Evolutionary conservation across 2,888 invertebrate genomes (phyloP), one percentile per base, ranked within the genome.

Genomic region (Pteria penguin): DNA sequence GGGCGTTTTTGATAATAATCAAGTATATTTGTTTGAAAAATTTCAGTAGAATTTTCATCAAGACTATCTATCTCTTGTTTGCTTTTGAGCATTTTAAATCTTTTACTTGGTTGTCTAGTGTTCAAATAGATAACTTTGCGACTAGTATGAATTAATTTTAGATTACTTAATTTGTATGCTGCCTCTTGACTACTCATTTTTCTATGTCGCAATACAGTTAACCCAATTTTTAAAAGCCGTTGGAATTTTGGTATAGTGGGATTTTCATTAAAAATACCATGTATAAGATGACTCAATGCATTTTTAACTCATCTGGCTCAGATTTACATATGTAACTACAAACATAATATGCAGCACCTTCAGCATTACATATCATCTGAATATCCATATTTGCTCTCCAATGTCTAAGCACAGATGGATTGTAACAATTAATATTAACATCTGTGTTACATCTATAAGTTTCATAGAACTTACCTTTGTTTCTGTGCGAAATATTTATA

Each of bases 381-480:
- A 76, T 74, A 31, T 76, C 79, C 76, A 74, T 76, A 66, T 80
- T 80, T 27, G 80, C 80, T 63, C 74, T 58, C 80, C 80, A 80
- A 32, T 78, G 71, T 14, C 76, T 32, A 1, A 77, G 58, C 24
- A 78, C 63, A 27, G n/a, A 32, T 22, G 69, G 62, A 72, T 75
- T 80, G 33, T 72, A 80, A 18, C 27, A 57, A 72, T 80, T 80
- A 5, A 80, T 69, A 31, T 71, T 62, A 0, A 3, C 4, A 62
- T 52, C 55, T 24, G 18, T 1, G 29, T 24, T 1, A 14, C 14
- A 4, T 1, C 80, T 18, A 29, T 54, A 54, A 45, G 74, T 76
- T 27, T 61, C 55, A 68, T 81, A 81, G 69, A 76, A 76, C 22
- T 65, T 71, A 1, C 58, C 57, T 58, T 72, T 72, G 14, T 71